Conservation (phyloP, 2,888 invertebrate species). For the Odontocerum albicorne region DNA sequence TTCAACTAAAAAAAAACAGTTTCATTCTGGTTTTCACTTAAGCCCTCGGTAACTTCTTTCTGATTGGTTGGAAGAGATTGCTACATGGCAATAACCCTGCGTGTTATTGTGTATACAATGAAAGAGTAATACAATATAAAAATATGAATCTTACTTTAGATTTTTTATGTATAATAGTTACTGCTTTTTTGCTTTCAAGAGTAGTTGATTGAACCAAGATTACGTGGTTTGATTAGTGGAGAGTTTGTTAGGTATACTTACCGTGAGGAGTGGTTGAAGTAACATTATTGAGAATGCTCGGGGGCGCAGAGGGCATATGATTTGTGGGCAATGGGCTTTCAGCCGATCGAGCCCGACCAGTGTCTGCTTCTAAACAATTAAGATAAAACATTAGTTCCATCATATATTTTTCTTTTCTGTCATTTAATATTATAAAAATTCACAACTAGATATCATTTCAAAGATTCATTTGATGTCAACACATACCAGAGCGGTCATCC, state of each 20-base stretch:
- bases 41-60: too few species aligned
- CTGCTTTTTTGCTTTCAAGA: neutral
- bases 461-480: neutral
- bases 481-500: slow-evolving; percentile 43
- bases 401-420: too few species aligned
- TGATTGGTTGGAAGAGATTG: too few species aligned
- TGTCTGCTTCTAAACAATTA: slow-evolving; percentile 34
- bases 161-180: too few species aligned
- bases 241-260: slow-evolving; percentile 3
- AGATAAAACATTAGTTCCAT: too few species aligned
- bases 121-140: too few species aligned
- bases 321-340: slow-evolving; percentile 26
- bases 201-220: neutral
- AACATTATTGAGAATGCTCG: slow-evolving; percentile 7
- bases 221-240: neutral
- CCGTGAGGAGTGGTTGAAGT: slow-evolving; percentile 28
- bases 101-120: too few species aligned
- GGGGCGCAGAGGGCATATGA: slow-evolving; percentile 11
- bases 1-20: too few species aligned
- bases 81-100: too few species aligned
- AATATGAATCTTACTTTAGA: too few species aligned
- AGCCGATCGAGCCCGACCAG: slow-evolving; percentile 28
- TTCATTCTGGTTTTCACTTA: too few species aligned
- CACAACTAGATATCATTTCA: neutral
- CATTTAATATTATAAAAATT: too few species aligned